Evolutionary conservation across 2,797 vertebrate genomes (phyloP), one percentile per base, ranked within the genome.

Genomic region (Cynopterus sphinx): DNA sequence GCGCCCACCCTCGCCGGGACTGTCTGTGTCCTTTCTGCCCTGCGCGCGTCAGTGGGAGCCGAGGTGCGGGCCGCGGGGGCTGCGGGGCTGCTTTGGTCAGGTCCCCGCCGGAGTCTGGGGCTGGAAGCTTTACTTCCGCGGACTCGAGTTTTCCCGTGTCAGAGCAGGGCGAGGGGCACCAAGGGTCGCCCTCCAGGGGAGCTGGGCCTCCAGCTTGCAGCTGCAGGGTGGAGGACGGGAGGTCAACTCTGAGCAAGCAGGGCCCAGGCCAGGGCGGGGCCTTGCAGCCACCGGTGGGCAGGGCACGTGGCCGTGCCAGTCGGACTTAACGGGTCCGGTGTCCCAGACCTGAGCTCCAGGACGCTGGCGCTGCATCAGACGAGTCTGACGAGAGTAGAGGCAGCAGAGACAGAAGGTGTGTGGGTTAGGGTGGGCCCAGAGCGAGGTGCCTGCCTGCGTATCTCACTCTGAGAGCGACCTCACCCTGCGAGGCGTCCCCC

Each of bases 401-500:
- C 19, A 79, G 59, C 46, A 26, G 9, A 51, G 43, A 0, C 57
- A 53, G n/a, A 53, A 22, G 5, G 2, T 9, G 2, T 1, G 2
- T 1, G 26, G 5, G 22, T 10, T 10, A 28, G 31, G 22, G 26
- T 11, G 33, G 46, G 53, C 43, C 39, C 59, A 65, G 33, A 9
- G 26, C n/a, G 17, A 12, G 2, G 67, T 22, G 9, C 1, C 51
- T 43, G 36, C 6, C 1, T 43, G 36, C 6, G 0, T 15, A 6
- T 21, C 26, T 10, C 5, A 2, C 31, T 41, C 15, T 39, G 2
- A 22, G 28, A 59, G 17, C 6, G 7, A 53, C 57, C 65, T 33
- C 22, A 12, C 21, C 24, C 31, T 3, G 1, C 2, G 1, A 10
- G 12, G 7, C 0, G 22, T 49, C 49, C 2, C 4, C 22, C 9